Percentiles rank a stretch among this genome's conserved stretches.
Conservation (phyloP, 2,797 vertebrate species). For the Bovichtus variegatus region DNA sequence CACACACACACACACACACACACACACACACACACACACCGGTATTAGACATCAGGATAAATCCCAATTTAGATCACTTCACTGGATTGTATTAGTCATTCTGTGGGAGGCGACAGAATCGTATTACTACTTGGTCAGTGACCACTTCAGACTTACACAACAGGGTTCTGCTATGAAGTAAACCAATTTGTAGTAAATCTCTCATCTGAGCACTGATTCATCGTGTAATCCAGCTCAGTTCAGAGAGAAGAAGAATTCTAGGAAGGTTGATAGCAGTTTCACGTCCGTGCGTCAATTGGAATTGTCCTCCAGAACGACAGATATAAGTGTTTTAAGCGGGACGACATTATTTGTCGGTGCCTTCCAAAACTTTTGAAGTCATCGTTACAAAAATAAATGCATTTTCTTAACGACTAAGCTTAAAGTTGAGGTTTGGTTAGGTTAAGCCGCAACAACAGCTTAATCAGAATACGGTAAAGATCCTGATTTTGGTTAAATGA, state of each 20-base stretch:
- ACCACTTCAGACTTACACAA: conserved; percentile 34
- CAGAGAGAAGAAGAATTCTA: not conserved
- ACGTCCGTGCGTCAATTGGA: not conserved
- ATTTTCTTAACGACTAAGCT: not conserved
- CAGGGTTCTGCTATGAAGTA: conserved; percentile 2
- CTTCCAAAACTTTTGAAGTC: not conserved
- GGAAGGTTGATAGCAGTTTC: not conserved
- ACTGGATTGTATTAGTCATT: conserved; percentile 49
- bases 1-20: conserved; percentile 12
- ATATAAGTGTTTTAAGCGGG: not conserved
- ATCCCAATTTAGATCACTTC: not conserved
- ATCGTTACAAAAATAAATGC: not conserved
- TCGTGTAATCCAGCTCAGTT: not conserved
- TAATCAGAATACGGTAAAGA: not conserved
- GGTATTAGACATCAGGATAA: conserved; percentile 13
- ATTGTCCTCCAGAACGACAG: not conserved
- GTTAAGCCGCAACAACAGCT: not conserved
- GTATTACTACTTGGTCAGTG: conserved; percentile 24
- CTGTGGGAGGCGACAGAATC: conserved; percentile 44
- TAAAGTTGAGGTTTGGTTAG: not conserved
- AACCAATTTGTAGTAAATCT: conserved; percentile 31
- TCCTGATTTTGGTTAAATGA: not conserved
- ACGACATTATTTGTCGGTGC: not conserved
- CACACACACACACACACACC: conserved; percentile 21
- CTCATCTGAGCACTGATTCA: not conserved